phyloP scores from a whole-genome alignment of 2,888 invertebrate genomes.

The Beris chalybata region DNA sequence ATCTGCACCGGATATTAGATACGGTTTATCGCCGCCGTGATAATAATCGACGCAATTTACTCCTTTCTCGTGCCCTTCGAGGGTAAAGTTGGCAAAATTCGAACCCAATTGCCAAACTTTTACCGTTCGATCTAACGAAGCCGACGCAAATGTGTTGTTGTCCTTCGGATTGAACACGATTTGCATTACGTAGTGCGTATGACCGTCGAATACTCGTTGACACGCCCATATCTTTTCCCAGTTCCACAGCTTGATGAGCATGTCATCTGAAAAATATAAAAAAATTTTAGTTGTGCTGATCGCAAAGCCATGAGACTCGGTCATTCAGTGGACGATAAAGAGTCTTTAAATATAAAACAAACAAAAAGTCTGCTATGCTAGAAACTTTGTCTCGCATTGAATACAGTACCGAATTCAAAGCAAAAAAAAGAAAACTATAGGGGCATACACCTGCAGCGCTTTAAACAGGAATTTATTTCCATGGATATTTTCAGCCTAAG shows the following conservation, averaged over 20 bases:
- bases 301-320: too few species aligned
- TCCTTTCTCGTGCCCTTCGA: conserved; percentile 98
- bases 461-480: too few species aligned
- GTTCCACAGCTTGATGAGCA: conserved; percentile 98
- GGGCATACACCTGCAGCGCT: too few species aligned
- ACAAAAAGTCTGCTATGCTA: too few species aligned
- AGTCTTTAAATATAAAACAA: too few species aligned
- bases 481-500: too few species aligned
- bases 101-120: conserved; percentile 99
- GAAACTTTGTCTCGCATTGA: too few species aligned
- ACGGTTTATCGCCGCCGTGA: conserved; percentile 98
- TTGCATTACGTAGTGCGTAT: conserved; percentile 99
- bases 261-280: conserved; percentile 76
- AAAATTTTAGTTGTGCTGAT: not conserved
- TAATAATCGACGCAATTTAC: conserved; percentile 99
- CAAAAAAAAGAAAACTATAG: too few species aligned
- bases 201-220: conserved; percentile 98
- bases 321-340: too few species aligned
- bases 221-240: conserved; percentile 99
- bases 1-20: conserved; percentile 97
- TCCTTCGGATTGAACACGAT: conserved; percentile 99
- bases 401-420: too few species aligned
- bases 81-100: conserved; percentile 94
- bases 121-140: conserved; percentile 95
- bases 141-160: conserved; percentile 99